A percentile compares a stretch with the other conserved stretches of the same genome.
These are phyloP conservation scores for Muricea muricata DNA, from an alignment of 92 coral and sea anemone genomes.

Conservation along the genomic window DNA sequence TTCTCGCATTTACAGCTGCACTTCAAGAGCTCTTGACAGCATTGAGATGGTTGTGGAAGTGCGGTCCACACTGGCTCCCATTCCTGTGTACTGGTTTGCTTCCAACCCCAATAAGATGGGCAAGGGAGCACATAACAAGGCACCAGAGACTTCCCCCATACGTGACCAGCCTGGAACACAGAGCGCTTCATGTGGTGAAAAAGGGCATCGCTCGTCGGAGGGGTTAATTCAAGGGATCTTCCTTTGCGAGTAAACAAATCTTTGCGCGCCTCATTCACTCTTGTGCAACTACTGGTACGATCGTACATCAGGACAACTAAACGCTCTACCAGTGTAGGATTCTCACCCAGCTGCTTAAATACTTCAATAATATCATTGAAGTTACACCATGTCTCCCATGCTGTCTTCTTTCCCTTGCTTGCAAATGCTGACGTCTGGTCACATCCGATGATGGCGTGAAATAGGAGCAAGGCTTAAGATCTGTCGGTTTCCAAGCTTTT, in stretches of 20 bases:
- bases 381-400: constrained; percentile 53
- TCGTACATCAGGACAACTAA: constrained; percentile 31
- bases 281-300: neutral
- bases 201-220: too few species aligned
- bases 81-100: constrained; percentile 47
- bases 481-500: constrained; percentile 26
- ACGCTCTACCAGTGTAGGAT: too few species aligned
- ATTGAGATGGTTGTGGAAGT: constrained; percentile 72
- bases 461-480: constrained; percentile 34
- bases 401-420: constrained; percentile 56
- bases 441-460: constrained; percentile 67
- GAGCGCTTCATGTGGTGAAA: too few species aligned
- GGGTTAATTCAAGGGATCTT: too few species aligned
- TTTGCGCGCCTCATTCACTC: too few species aligned
- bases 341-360: constrained; percentile 41
- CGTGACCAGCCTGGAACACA: too few species aligned
- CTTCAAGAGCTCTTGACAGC: constrained; percentile 65
- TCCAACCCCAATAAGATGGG: constrained; percentile 70
- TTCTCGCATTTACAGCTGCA: constrained; percentile 68
- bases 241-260: too few species aligned
- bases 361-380: constrained; percentile 38
- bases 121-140: constrained; percentile 61
- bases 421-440: constrained; percentile 43
- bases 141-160: constrained; percentile 62
- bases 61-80: constrained; percentile 61